A percentile compares a stretch with the other conserved stretches of the same genome.
Conservation (phyloP, 2,888 invertebrate genomes). For the Chrysotoxum bicinctum region DNA sequence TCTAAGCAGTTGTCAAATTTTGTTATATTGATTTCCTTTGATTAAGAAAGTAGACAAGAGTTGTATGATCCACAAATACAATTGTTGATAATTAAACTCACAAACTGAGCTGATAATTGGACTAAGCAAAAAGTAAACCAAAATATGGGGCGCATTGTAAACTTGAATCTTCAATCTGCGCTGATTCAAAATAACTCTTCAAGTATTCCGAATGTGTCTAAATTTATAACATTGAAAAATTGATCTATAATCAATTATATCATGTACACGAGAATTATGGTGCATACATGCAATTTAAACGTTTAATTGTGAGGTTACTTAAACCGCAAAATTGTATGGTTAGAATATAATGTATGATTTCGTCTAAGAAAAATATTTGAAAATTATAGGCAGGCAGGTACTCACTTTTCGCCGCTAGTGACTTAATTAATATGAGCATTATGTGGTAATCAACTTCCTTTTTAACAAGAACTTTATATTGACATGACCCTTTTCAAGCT, state of each 20-base stretch:
- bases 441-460: too few species aligned
- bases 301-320: background rate
- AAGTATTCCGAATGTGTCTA: background rate
- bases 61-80: background rate
- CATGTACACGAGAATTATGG: background rate
- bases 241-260: background rate
- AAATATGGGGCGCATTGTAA: constrained; percentile 4
- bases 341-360: constrained; percentile 9
- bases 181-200: background rate
- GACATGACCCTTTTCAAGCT: too few species aligned
- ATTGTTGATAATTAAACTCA: background rate
- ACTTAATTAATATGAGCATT: background rate
- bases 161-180: background rate
- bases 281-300: background rate
- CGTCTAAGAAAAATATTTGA: background rate
- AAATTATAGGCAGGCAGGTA: background rate
- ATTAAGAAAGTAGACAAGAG: background rate
- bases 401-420: background rate
- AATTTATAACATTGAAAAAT: constrained; percentile 7
- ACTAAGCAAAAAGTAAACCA: constrained; percentile 21
- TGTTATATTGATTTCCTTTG: constrained; percentile 72
- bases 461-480: too few species aligned
- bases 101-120: constrained; percentile 5
- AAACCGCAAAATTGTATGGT: constrained; percentile 13
- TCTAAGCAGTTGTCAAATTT: constrained; percentile 66